Percentiles rank a stretch among this genome's conserved stretches.
Conservation (phyloP, 2,888 invertebrate species). For the Dynastes hyllus region DNA sequence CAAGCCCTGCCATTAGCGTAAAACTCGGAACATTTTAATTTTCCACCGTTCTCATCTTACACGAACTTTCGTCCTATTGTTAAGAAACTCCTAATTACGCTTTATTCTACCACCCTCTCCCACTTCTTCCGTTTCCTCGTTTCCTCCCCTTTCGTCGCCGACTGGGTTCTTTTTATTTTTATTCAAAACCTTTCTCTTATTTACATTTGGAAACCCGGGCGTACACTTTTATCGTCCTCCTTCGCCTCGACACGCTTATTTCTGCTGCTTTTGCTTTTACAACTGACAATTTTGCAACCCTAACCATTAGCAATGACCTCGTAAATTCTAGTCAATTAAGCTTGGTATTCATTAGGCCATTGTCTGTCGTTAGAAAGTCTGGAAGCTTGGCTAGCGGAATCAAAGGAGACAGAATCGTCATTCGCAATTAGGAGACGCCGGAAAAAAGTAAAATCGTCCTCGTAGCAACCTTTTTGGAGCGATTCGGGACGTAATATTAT, state of each 20-base stretch:
- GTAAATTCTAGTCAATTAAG: conserved; percentile 36
- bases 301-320: conserved; percentile 36
- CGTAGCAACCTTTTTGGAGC: neutral
- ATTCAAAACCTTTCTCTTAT: conserved; percentile 13
- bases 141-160: neutral
- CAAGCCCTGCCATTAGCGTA: neutral
- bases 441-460: neutral
- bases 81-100: conserved; percentile 6
- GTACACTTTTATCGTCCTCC: conserved; percentile 3
- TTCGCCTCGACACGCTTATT: conserved; percentile 4
- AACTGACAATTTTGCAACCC: conserved; percentile 26
- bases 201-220: neutral
- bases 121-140: neutral
- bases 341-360: conserved; percentile 30
- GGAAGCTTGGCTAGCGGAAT: conserved; percentile 6
- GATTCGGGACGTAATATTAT: neutral
- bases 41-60: conserved; percentile 1
- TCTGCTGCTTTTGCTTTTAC: conserved; percentile 23
- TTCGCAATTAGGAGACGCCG: neutral
- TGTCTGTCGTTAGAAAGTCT: conserved; percentile 19
- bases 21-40: conserved; percentile 5
- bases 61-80: neutral
- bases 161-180: neutral
- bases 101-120: neutral
- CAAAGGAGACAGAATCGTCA: neutral